Base-by-base conservation (phyloP, 2,113 vertebrate genomes). In the Dasyornis broadbenti region DNA sequence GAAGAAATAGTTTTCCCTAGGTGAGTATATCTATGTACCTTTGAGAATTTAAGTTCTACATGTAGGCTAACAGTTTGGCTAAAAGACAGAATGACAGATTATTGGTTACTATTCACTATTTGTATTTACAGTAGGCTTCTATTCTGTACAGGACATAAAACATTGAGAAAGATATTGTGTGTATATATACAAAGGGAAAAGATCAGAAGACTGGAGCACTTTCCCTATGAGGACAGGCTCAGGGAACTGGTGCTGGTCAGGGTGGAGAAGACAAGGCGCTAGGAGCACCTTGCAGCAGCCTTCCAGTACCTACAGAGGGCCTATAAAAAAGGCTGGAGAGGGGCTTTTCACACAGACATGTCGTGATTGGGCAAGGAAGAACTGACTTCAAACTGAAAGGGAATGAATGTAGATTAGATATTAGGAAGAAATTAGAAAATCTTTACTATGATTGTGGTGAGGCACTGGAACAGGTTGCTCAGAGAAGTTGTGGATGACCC, bases 311-410 rank as follows among this genome's bases (percentile, higher is more conserved):
- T 83, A 37, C 83, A 73, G 3, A 8, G 8, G 4, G 3, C 9
- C 11, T 42, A 57, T 2, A 49, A 39, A 42, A 64, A 54, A 59
- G 9, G 9, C 30, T 49, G 47, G 16, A 30, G 37, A 59, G 8
- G 1, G 1, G 4, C 7, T 37, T 15, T 57, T 64, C 19, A 33
- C 10, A 23, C 17, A 12, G 4, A 2, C 4, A 2, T 30, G 23
- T n/a, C 28, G 13, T 17, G 4, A 13, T 4, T 33, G 37, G 8
- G 52, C 4, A 7, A 70, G 15, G 13, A 10, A 27, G 8, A 77
- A 24, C n/a, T 7, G 1, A 8, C 3, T 61, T 39, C 28, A 76
- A 59, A 49, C 8, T n/a, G 22, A 28, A 59, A 53, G 14, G 18
- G 3, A 11, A 11, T 35, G 33, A 2, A 20, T 56, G 68, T 82